These are phyloP conservation scores for Natator depressus DNA, from an alignment of 2,113 vertebrate species.

Conservation along the genomic window DNA sequence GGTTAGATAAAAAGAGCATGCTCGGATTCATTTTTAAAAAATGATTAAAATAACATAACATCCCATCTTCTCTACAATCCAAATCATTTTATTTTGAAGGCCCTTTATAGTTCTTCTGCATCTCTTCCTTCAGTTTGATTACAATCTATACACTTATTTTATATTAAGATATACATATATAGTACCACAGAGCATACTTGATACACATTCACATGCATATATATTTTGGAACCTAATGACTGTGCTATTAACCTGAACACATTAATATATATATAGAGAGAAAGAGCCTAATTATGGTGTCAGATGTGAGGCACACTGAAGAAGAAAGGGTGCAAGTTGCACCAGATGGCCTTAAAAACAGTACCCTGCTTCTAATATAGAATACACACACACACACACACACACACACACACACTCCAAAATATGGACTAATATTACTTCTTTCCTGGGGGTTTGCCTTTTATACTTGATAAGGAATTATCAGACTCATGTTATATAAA, in stretches of 20 bases:
- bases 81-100: not conserved
- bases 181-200: constrained; percentile 7
- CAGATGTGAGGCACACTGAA: constrained; percentile 12
- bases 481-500: constrained; percentile 68
- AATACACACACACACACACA: not conserved
- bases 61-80: not conserved
- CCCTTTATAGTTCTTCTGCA: not conserved
- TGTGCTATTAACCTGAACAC: constrained; percentile 58
- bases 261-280: constrained; percentile 18
- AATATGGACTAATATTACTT: constrained; percentile 63
- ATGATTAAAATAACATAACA: not conserved
- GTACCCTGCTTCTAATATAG: constrained; percentile 1
- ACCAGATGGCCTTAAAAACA: constrained; percentile 65
- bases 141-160: not conserved
- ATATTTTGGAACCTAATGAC: constrained; percentile 55
- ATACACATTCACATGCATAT: constrained; percentile 45
- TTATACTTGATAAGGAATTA: constrained; percentile 66
- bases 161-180: constrained; percentile 8
- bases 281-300: constrained; percentile 66
- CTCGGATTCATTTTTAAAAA: not conserved
- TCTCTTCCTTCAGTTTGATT: constrained; percentile 4
- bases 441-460: constrained; percentile 48
- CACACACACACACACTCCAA: constrained; percentile 26
- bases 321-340: constrained; percentile 64
- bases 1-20: not conserved